These are phyloP conservation scores for Mesopsocus fuscifrons DNA, from an alignment of 2,888 invertebrate species.

Conservation along the genomic window DNA sequence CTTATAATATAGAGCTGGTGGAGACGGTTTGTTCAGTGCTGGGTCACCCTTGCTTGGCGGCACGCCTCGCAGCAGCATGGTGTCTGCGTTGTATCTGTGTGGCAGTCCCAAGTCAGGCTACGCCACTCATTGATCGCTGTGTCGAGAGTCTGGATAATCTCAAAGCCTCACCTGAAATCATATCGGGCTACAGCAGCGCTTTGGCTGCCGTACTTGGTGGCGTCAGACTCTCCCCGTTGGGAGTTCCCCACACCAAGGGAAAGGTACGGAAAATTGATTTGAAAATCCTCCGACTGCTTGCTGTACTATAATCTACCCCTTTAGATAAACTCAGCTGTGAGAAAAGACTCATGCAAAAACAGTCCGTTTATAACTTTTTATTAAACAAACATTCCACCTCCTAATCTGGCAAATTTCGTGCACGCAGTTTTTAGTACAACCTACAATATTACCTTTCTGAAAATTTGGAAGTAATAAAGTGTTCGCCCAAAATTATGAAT, in stretches of 20 bases:
- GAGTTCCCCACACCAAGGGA: constrained; percentile 91
- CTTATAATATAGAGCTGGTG: constrained; percentile 35
- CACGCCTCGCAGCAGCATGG: constrained; percentile 87
- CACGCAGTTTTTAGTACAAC: too few relatives aligned
- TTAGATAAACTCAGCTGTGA: constrained; percentile 33
- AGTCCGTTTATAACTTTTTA: constrained; percentile 7
- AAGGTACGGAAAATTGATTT: constrained; percentile 57
- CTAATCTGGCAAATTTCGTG: background rate
- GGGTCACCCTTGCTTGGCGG: constrained; percentile 86
- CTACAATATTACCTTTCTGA: too few relatives aligned
- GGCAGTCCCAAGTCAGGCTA: constrained; percentile 86
- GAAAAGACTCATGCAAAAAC: constrained; percentile 24
- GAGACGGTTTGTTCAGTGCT: constrained; percentile 68
- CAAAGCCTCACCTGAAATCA: constrained; percentile 73
- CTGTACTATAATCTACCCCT: constrained; percentile 30
- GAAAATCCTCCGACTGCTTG: constrained; percentile 4
- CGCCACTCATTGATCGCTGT: constrained; percentile 78
- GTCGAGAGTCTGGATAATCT: constrained; percentile 75
- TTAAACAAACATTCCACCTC: background rate
- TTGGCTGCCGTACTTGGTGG: constrained; percentile 86
- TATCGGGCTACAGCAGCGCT: constrained; percentile 81
- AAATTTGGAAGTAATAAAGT: too few relatives aligned
- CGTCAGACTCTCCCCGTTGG: constrained; percentile 71
- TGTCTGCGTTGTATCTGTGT: constrained; percentile 80
- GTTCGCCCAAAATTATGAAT: too few relatives aligned